These are phyloP conservation scores for Baronia brevicornis DNA, from an alignment of 2,888 invertebrate genomes.

Conservation along the genomic window DNA sequence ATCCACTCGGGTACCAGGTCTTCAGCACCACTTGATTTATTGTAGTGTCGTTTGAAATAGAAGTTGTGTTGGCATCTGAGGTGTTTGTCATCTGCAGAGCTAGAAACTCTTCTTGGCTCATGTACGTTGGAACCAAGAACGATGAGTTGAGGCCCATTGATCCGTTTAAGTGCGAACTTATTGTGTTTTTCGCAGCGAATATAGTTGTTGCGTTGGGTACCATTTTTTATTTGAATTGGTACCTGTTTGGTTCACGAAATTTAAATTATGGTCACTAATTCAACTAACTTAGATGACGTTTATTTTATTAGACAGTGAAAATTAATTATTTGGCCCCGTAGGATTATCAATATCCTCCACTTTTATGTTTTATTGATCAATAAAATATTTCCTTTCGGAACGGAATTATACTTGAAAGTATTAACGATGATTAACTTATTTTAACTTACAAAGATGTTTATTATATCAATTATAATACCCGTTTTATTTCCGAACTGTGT, in stretches of 20 bases:
- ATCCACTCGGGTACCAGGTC: slow-evolving; percentile 89
- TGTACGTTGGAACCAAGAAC: slow-evolving; percentile 68
- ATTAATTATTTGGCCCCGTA: slow-evolving; percentile 48
- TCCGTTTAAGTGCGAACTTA: slow-evolving; percentile 42
- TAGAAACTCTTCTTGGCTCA: slow-evolving; percentile 75
- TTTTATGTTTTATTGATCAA: slow-evolving; percentile 15
- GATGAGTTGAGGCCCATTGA: slow-evolving; percentile 53
- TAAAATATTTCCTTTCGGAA: slow-evolving; percentile 51
- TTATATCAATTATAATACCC: slow-evolving; percentile 16
- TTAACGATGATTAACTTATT: slow-evolving; percentile 12
- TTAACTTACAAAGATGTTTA: not conserved
- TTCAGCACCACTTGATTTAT: slow-evolving; percentile 73
- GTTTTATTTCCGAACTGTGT: slow-evolving; percentile 21
- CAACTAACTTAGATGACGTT: slow-evolving; percentile 2
- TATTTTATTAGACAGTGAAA: slow-evolving; percentile 5
- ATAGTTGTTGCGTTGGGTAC: slow-evolving; percentile 45
- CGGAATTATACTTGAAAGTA: slow-evolving; percentile 31
- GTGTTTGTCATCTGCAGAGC: slow-evolving; percentile 73
- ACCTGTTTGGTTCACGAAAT: slow-evolving; percentile 6
- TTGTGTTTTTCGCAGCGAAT: slow-evolving; percentile 40
- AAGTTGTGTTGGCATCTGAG: slow-evolving; percentile 62
- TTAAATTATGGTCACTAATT: slow-evolving; percentile 16
- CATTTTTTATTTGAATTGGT: slow-evolving; percentile 37
- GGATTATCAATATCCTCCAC: too few relatives aligned
- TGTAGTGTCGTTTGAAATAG: slow-evolving; percentile 62